Percentiles rank a stretch among this genome's conserved stretches.
Evolutionary conservation across 2,797 vertebrate genomes (phyloP).

Genomic region (Glossophaga mutica): DNA sequence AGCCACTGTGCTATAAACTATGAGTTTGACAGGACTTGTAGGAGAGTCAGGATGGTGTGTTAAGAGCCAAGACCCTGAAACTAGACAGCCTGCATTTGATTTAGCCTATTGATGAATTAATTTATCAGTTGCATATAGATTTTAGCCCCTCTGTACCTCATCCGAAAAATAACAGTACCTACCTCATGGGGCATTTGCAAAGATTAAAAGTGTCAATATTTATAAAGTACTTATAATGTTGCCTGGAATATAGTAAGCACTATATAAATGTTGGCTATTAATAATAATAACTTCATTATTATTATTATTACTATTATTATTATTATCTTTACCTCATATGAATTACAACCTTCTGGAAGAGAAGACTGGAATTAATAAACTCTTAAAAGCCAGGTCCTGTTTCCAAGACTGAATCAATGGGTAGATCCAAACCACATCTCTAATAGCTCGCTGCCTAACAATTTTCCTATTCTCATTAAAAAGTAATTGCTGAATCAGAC

Average conservation of each 20-base stretch:
- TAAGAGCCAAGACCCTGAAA: neutral
- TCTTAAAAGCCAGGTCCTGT: slow-evolving; percentile 4
- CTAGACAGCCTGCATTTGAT: neutral
- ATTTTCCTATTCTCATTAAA: slow-evolving; percentile 39
- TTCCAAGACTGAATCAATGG: neutral
- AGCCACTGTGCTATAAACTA: neutral
- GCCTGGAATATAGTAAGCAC: slow-evolving; percentile 3
- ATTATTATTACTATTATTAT: neutral
- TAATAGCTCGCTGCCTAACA: slow-evolving; percentile 2
- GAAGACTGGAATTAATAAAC: neutral
- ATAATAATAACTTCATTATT: neutral
- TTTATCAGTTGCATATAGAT: neutral
- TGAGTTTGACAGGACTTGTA: neutral
- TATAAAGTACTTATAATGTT: neutral
- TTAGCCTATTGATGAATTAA: neutral
- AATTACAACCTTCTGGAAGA: neutral
- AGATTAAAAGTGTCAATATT: slow-evolving; percentile 24
- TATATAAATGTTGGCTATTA: neutral
- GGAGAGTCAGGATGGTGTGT: neutral
- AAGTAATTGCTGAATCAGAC: slow-evolving; percentile 56
- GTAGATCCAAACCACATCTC: neutral
- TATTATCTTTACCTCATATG: neutral
- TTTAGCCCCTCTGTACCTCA: neutral
- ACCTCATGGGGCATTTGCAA: neutral
- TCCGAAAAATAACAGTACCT: neutral